Conservation (phyloP, 2,888 invertebrate species). For the Yponomeuta malinellus region DNA sequence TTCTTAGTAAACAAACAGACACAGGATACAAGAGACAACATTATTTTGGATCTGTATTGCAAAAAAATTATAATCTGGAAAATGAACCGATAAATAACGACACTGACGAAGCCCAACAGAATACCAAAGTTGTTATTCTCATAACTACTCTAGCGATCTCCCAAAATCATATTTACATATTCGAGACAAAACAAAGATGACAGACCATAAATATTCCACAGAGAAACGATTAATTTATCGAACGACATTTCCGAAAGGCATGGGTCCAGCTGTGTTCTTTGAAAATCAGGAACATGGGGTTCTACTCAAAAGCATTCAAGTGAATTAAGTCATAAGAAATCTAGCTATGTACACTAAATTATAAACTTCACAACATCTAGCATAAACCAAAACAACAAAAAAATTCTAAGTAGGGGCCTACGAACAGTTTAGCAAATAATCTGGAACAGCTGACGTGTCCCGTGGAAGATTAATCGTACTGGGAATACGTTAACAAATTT, state of each 20-base stretch:
- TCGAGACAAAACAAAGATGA: slow-evolving; percentile 1
- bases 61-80: too few species aligned
- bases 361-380: not conserved
- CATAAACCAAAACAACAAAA: not conserved
- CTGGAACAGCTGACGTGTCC: not conserved
- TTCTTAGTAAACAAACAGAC: too few species aligned
- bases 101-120: not conserved
- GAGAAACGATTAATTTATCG: not conserved
- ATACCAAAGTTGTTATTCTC: not conserved
- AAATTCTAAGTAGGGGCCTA: not conserved
- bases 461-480: not conserved
- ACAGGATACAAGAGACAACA: too few species aligned
- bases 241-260: not conserved
- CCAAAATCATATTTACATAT: not conserved
- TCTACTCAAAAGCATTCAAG: not conserved
- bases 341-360: not conserved
- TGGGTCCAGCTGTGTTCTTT: not conserved
- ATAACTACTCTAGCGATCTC: not conserved
- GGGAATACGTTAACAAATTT: not conserved
- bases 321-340: not conserved
- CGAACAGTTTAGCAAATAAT: not conserved
- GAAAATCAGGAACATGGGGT: not conserved
- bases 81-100: too few species aligned
- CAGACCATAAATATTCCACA: not conserved
- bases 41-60: too few species aligned